Conservation (phyloP, 2,888 invertebrate genomes). For the Drosophila histrio region DNA sequence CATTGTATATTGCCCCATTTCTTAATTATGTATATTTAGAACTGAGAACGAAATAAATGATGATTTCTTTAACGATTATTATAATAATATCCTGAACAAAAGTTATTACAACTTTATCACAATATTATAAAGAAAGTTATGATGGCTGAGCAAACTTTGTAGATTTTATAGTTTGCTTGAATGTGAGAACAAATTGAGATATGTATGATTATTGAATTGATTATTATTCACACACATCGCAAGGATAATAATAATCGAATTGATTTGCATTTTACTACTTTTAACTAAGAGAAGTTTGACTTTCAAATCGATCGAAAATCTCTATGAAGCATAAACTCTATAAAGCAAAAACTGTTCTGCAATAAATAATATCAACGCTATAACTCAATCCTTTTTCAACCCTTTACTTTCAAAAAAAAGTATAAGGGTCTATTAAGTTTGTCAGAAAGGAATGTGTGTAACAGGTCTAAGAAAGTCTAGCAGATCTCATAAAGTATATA, state of each 20-base stretch:
- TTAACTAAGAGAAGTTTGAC: no score
- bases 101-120: constrained; percentile 25
- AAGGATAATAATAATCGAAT: not conserved
- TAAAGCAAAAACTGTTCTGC: no score
- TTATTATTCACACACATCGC: not conserved
- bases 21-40: constrained; percentile 71
- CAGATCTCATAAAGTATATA: no score
- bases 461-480: no score
- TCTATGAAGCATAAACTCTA: no score
- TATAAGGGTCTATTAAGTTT: no score
- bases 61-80: constrained; percentile 13
- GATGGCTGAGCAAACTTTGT: constrained; percentile 16
- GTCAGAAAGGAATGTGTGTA: no score
- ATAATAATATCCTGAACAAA: constrained; percentile 28
- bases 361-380: no score
- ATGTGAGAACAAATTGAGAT: not conserved
- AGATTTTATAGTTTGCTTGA: not conserved
- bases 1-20: constrained; percentile 30
- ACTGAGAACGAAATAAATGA: constrained; percentile 34
- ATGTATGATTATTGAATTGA: not conserved
- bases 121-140: constrained; percentile 3
- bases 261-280: not conserved
- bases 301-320: no score
- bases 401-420: no score
- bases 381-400: no score